A percentile compares a stretch with the other conserved stretches of the same genome.
Evolutionary conservation across 2,113 vertebrate species (phyloP).

Genomic region (Melanerpes formicivorus): DNA sequence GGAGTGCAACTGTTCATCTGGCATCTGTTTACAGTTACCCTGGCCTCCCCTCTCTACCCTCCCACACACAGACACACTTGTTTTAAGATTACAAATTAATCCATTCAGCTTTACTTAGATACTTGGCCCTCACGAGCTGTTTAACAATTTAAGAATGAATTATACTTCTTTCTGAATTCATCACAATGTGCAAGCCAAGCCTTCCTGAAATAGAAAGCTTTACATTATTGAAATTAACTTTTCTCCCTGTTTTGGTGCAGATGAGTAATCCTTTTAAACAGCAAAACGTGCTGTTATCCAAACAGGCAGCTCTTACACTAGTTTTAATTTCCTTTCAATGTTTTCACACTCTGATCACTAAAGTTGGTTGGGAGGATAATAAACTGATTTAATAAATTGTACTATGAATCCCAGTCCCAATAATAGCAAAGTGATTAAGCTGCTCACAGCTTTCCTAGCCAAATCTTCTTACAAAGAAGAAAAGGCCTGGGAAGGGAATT

Average conservation of each 20-base stretch:
- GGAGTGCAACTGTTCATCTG: background rate
- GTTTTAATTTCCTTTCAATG: conserved; percentile 75
- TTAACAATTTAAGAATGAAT: conserved; percentile 72
- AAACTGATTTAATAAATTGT: conserved; percentile 72
- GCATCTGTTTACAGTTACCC: conserved; percentile 46
- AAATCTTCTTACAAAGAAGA: background rate
- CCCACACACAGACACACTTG: background rate
- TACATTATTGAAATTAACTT: conserved; percentile 83
- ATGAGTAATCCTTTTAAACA: conserved; percentile 71
- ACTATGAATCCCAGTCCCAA: conserved; percentile 34
- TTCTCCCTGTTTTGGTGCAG: conserved; percentile 63
- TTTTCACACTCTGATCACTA: conserved; percentile 54
- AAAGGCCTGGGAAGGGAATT: background rate
- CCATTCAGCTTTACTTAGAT: conserved; percentile 10
- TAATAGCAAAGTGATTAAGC: conserved; percentile 49
- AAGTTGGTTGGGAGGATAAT: conserved; percentile 53
- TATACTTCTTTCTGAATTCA: conserved; percentile 69
- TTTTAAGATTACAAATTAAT: conserved; percentile 57
- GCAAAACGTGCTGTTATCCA: conserved; percentile 61
- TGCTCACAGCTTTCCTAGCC: conserved; percentile 54
- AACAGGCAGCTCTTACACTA: conserved; percentile 66
- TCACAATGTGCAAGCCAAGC: conserved; percentile 62
- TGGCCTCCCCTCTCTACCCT: background rate
- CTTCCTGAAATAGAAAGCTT: conserved; percentile 75
- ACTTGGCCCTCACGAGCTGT: conserved; percentile 29